A percentile compares a stretch with the other conserved stretches of the same genome.
These are phyloP conservation scores for Osmerus mordax DNA, from an alignment of 2,113 vertebrate species.

Conservation along the genomic window DNA sequence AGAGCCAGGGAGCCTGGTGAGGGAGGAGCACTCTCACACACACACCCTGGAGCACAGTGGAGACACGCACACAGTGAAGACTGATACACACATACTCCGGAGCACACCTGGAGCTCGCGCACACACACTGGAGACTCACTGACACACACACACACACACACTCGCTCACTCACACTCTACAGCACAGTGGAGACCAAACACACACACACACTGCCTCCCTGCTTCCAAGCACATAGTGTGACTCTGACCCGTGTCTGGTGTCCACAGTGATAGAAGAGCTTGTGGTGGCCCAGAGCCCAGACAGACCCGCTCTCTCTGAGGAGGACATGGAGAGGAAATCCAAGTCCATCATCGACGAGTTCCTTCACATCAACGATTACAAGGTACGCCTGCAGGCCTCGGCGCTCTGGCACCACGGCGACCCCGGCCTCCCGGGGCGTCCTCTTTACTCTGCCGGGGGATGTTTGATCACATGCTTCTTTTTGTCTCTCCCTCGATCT, in stretches of 20 bases:
- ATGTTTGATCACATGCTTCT: too few relatives aligned
- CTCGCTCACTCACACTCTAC: neutral
- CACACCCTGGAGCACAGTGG: neutral
- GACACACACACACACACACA: neutral
- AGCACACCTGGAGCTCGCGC: neutral
- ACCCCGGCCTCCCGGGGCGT: too few relatives aligned
- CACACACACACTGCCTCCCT: neutral
- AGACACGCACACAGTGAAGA: neutral
- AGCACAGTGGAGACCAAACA: neutral
- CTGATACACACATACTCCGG: neutral
- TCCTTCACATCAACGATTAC: constrained; percentile 95
- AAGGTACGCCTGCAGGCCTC: constrained; percentile 74
- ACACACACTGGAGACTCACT: neutral
- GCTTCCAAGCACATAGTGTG: too few relatives aligned
- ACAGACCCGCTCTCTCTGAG: constrained; percentile 78
- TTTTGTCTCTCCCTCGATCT: neutral
- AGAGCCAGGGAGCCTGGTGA: constrained; percentile 79
- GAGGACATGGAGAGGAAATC: constrained; percentile 90
- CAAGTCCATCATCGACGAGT: constrained; percentile 95
- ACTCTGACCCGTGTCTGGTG: neutral
- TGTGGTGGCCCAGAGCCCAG: constrained; percentile 56
- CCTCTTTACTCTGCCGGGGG: too few relatives aligned
- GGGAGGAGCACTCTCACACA: constrained; percentile 4
- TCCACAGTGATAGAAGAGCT: constrained; percentile 79
- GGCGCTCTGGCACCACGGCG: too few relatives aligned